Base-by-base conservation (phyloP, 2,113 vertebrate species). In the Monopterus albus region DNA sequence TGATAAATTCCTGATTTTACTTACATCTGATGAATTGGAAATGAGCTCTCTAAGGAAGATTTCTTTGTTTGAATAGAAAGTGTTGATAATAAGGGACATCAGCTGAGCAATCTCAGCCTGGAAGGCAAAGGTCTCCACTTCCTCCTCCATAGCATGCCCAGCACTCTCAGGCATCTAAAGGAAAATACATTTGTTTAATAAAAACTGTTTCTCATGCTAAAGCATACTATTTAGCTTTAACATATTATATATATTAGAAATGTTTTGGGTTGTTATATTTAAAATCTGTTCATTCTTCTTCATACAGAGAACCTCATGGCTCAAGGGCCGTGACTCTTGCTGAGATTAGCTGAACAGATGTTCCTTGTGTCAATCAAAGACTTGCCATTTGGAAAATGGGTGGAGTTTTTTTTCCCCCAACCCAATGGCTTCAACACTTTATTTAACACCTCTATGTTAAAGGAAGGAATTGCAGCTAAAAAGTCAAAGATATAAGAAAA, bases 81-180 rank as follows among this genome's bases (percentile, higher is more conserved):
- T 95, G 86, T 95, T 94, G 85, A 95, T 95, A 52, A 95, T 95
- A 14, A 95, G 89, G 43, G 94, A 95, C 94, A 95, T 95, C 17
- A 95, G 79, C 91, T 95, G 94, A 87, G 94, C 94, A 11, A 95
- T 95, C 88, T 95, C 94, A 83, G 94, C 94, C 91, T 95, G 94
- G 58, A 95, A 95, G 46, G 94, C 94, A 69, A 95, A 95, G 52
- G 90, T 91, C 89, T 92, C 90, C 59, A 74, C 58, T 1, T 92
- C 89, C 8, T 92, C 89, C 82, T 91, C 89, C 89, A 89, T 81
- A 17, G 83, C 29, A 1, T 51, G 73, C 64, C 83, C 78, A 26
- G 81, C 42, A 9, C 68, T 89, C 81, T 90, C 89, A 74, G 91
- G 91, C 91, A 92, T 92, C 91, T 91, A 26, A 35, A 66, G 15